Base-by-base conservation (phyloP, 2,888 invertebrate species). In the Oligia fasciuncula region DNA sequence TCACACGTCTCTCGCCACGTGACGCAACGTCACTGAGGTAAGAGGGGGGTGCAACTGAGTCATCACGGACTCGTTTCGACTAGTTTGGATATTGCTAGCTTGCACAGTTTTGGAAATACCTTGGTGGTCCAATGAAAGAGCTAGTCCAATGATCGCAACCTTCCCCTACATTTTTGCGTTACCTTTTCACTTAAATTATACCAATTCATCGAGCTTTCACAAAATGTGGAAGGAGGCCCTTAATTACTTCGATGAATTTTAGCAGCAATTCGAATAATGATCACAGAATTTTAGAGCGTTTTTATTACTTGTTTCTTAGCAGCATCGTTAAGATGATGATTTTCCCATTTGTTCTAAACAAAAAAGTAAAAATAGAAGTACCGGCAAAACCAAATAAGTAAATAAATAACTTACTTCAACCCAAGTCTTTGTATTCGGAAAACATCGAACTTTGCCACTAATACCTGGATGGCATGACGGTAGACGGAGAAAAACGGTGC, bases 161-260 rank as follows among this genome's bases (percentile, higher is more conserved):
- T n/a, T n/a, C n/a, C n/a, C n/a, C n/a, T n/a, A 63, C 1, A 70
- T 60, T 76, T 71, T 76, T 49, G 23, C 68, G 35, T 69, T 35
- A 66, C 72, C 82, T 83, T 85, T 69, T 83, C 65, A 73, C 70
- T 69, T 69, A 69, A 81, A 81, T 83, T 72, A 83, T 35, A 73
- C 19, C 17, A 63, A 74, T 81, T 83, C n/a, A 51, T 83, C 65
- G 73, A 81, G 57, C n/a, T 66, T 57, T 75, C 13, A 69, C 23
- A 62, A 51, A 81, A 86, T 70, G 19, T 62, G 14, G 35, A 13
- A 23, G 1, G 4, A 54, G 62, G 46, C 14, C 13, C 17, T 60
- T 73, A 80, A 85, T 85, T 60, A 68, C 49, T 40, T 60, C 6
- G 62, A 57, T 14, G 51, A 54, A 63, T 81, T 63, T 14, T 54